phyloP scores from a whole-genome alignment of 2,888 invertebrate genomes.

The Melanostoma mellinum region DNA sequence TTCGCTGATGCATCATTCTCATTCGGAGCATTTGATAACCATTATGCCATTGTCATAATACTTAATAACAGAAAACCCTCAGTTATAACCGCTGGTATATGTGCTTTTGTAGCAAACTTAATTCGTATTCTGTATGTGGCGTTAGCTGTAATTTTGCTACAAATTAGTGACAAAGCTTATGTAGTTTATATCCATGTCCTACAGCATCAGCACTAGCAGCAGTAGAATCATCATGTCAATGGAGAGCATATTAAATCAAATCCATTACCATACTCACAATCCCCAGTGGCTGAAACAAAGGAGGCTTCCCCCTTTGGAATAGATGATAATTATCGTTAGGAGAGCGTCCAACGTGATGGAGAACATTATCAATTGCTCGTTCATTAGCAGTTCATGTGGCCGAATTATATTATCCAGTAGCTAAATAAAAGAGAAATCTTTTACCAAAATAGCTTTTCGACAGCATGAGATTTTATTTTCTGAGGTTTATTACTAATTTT shows the following conservation, averaged over 20 bases:
- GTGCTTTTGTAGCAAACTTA: conserved; percentile 40
- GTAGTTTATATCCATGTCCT: conserved; percentile 23
- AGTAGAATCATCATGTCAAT: conserved; percentile 18
- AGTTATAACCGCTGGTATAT: conserved; percentile 30
- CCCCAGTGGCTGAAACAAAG: conserved; percentile 28
- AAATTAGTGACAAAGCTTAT: conserved; percentile 42
- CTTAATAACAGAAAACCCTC: conserved; percentile 9
- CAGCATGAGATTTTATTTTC: background rate
- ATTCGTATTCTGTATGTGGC: conserved; percentile 10
- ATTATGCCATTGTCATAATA: conserved; percentile 11
- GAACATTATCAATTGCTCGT: conserved; percentile 37
- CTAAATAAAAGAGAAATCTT: background rate
- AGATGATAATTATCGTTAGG: conserved; percentile 50
- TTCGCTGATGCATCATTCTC: conserved; percentile 4
- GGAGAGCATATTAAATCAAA: conserved; percentile 39
- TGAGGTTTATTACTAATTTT: too few species aligned
- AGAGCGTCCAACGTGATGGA: conserved; percentile 16
- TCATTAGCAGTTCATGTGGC: conserved; percentile 44
- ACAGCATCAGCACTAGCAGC: conserved; percentile 6
- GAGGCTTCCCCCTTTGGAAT: conserved; percentile 28
- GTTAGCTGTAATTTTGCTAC: conserved; percentile 20
- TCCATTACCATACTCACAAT: conserved; percentile 37
- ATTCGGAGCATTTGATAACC: conserved; percentile 23
- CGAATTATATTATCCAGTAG: conserved; percentile 16
- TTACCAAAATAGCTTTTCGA: conserved; percentile 7